A percentile compares a stretch with the other conserved stretches of the same genome.
phyloP scores from a whole-genome alignment of 2,888 invertebrate genomes.

The Physocephala rufipes region DNA sequence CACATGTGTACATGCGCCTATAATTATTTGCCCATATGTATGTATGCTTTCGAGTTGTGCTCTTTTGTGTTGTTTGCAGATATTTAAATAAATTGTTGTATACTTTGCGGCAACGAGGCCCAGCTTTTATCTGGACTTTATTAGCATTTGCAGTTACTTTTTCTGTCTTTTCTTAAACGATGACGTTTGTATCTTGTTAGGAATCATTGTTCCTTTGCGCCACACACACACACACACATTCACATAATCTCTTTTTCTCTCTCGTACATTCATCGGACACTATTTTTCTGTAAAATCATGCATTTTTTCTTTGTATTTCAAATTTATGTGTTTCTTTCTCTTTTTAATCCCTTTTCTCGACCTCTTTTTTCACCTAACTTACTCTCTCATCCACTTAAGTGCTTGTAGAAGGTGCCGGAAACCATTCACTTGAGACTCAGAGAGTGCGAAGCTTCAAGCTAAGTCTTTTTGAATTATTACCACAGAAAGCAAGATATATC shows the following conservation, averaged over 20 bases:
- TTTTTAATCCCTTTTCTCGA: no score
- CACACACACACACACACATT: not conserved
- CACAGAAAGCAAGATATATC: slow-evolving; percentile 53
- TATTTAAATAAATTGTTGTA: slow-evolving; percentile 60
- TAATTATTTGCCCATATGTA: slow-evolving; percentile 36
- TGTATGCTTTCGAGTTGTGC: slow-evolving; percentile 16
- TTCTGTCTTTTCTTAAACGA: slow-evolving; percentile 15
- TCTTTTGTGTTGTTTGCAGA: slow-evolving; percentile 27
- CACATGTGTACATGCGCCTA: slow-evolving; percentile 29
- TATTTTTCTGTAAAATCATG: no score
- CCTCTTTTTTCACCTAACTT: not conserved
- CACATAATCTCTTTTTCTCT: not conserved
- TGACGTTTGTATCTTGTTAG: slow-evolving; percentile 15
- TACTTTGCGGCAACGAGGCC: slow-evolving; percentile 57
- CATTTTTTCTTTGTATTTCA: no score
- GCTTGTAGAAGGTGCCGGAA: not conserved
- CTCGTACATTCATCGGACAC: no score
- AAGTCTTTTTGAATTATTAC: slow-evolving; percentile 63
- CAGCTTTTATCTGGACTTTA: slow-evolving; percentile 30
- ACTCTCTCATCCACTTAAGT: not conserved
- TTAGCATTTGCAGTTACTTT: not conserved
- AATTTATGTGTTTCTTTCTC: no score
- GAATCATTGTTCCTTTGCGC: slow-evolving; percentile 24
- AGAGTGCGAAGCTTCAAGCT: slow-evolving; percentile 44
- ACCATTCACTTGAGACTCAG: slow-evolving; percentile 11